A percentile compares a stretch with the other conserved stretches of the same genome.
These are phyloP conservation scores for Tylochromis polylepis DNA, from an alignment of 2,113 vertebrate species.

Conservation along the genomic window DNA sequence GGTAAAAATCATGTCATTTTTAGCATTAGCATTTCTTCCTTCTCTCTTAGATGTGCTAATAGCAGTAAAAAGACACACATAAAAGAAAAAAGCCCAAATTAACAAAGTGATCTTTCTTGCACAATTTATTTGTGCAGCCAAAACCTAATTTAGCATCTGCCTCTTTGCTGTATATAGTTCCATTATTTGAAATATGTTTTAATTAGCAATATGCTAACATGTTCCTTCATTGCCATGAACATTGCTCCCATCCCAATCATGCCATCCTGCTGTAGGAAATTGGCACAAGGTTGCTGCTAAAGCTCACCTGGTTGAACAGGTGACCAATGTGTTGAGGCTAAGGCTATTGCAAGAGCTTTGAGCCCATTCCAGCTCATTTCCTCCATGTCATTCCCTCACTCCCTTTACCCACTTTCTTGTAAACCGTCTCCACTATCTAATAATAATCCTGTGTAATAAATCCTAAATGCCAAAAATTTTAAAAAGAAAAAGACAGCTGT, in stretches of 20 bases:
- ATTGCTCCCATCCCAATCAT: not conserved
- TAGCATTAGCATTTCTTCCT: not conserved
- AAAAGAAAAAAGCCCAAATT: not conserved
- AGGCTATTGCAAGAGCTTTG: not conserved
- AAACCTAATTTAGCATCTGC: not conserved
- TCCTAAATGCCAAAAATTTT: not conserved
- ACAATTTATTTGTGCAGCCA: not conserved
- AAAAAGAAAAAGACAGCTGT: not conserved
- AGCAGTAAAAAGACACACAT: not conserved
- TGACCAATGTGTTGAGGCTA: not conserved
- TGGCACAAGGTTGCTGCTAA: not conserved
- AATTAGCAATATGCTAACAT: not conserved
- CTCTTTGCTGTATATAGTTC: not conserved
- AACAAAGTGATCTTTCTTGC: not conserved
- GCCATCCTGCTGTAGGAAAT: not conserved
- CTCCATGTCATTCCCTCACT: not conserved
- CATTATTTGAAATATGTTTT: too few species aligned
- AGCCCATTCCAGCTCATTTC: not conserved
- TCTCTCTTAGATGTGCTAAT: not conserved
- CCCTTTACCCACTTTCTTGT: not conserved
- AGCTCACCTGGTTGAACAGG: not conserved
- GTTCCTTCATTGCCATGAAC: not conserved
- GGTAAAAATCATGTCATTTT: not conserved
- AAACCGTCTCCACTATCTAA: not conserved
- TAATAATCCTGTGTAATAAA: not conserved